Percentiles rank a stretch among this genome's conserved stretches.
Evolutionary conservation across 64 coral and sea anemone species (phyloP).

Genomic region (Trachythela sp.): DNA sequence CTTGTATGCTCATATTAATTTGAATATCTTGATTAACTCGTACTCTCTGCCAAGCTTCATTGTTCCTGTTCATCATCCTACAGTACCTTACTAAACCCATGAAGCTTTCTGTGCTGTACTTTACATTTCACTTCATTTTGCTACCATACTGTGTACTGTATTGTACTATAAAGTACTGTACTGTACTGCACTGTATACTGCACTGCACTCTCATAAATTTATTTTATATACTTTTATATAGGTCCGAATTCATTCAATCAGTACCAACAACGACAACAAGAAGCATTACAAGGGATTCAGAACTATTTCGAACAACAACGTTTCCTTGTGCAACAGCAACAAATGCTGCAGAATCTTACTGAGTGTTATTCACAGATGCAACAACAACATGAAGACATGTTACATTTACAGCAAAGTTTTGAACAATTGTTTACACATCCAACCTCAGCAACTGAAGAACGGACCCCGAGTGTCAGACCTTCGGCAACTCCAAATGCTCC

Average conservation of each 20-base stretch:
- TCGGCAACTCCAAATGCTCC: conserved; percentile 39
- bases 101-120: too few relatives aligned
- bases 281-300: conserved; percentile 83
- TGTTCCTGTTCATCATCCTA: too few relatives aligned
- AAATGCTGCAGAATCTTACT: conserved; percentile 79
- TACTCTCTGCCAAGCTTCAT: too few relatives aligned
- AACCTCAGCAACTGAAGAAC: not conserved
- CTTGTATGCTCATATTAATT: too few relatives aligned
- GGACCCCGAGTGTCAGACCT: conserved; percentile 31
- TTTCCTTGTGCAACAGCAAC: conserved; percentile 81
- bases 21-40: too few relatives aligned
- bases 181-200: not conserved
- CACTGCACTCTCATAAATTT: not conserved
- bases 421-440: conserved; percentile 72
- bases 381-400: conserved; percentile 89
- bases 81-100: too few relatives aligned
- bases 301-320: conserved; percentile 92
- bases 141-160: too few relatives aligned
- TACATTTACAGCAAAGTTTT: conserved; percentile 75
- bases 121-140: too few relatives aligned
- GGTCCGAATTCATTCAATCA: conserved; percentile 76
- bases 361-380: conserved; percentile 87
- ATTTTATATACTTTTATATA: not conserved
- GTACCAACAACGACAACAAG: conserved; percentile 93
- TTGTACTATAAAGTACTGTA: too few relatives aligned